Conservation (phyloP, 1,140 invertebrate species). For the Heliconius congener region DNA sequence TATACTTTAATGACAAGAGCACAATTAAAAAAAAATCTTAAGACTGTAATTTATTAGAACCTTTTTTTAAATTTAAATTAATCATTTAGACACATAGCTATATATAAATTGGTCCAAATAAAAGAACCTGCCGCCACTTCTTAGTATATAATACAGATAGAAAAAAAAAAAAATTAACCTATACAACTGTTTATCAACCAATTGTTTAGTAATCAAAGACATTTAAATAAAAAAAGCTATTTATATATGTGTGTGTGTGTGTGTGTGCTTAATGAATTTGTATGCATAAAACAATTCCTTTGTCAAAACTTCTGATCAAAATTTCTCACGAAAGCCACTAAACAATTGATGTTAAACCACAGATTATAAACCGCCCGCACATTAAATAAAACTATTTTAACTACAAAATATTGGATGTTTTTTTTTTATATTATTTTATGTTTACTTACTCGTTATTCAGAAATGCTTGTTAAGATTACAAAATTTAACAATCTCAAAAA, state of each 20-base stretch:
- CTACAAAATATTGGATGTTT: too few relatives aligned
- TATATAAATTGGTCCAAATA: background rate
- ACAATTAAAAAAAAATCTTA: too few relatives aligned
- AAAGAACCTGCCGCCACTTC: background rate
- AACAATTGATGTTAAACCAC: background rate
- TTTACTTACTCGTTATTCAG: too few relatives aligned
- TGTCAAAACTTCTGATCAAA: background rate
- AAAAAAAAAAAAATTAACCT: background rate
- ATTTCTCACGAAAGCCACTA: background rate
- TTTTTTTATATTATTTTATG: too few relatives aligned
- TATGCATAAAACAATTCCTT: background rate
- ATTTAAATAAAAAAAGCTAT: background rate
- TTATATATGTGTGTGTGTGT: background rate
- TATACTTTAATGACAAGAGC: too few relatives aligned
- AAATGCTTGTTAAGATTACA: too few relatives aligned
- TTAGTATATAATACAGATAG: background rate
- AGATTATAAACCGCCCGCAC: constrained; percentile 55
- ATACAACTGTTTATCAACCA: background rate
- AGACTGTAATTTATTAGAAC: too few relatives aligned
- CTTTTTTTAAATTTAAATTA: background rate
- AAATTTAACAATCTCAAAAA: too few relatives aligned
- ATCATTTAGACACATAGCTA: background rate
- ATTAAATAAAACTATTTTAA: background rate
- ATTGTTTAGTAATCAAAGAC: background rate
- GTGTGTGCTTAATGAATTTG: background rate